Evolutionary conservation across 2,797 vertebrate genomes (phyloP).

Genomic region (Spatula versicolor): DNA sequence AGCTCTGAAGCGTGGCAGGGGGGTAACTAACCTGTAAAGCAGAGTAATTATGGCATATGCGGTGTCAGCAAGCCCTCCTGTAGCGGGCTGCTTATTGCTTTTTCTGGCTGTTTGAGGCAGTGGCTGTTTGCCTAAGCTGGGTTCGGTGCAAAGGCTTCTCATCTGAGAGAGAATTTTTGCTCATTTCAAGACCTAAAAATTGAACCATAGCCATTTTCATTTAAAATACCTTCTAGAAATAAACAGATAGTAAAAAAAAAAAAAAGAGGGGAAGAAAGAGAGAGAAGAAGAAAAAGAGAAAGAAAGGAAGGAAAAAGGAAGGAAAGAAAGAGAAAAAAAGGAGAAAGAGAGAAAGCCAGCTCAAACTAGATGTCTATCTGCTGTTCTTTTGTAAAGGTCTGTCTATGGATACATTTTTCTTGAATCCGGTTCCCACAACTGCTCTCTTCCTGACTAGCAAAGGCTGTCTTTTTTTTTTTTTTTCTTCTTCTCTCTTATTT

Average conservation of each 20-base stretch:
- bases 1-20: background rate
- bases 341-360: background rate
- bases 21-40: background rate
- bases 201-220: background rate
- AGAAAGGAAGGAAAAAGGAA: background rate
- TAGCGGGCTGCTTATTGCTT: background rate
- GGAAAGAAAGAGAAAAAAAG: background rate
- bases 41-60: background rate
- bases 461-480: background rate
- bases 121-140: background rate
- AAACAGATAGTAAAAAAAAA: background rate
- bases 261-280: background rate
- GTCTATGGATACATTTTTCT: background rate
- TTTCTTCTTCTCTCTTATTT: slow-evolving; percentile 14
- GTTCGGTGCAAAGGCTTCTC: background rate
- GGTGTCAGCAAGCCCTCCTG: background rate
- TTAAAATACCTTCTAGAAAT: background rate
- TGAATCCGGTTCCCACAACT: background rate
- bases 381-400: background rate
- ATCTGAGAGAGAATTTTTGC: background rate
- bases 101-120: background rate
- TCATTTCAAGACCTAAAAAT: background rate
- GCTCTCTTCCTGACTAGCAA: background rate
- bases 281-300: background rate
- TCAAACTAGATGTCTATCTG: background rate